These are phyloP conservation scores for Gadopsis marmoratus DNA, from an alignment of 2,797 vertebrate species.

Conservation along the genomic window DNA sequence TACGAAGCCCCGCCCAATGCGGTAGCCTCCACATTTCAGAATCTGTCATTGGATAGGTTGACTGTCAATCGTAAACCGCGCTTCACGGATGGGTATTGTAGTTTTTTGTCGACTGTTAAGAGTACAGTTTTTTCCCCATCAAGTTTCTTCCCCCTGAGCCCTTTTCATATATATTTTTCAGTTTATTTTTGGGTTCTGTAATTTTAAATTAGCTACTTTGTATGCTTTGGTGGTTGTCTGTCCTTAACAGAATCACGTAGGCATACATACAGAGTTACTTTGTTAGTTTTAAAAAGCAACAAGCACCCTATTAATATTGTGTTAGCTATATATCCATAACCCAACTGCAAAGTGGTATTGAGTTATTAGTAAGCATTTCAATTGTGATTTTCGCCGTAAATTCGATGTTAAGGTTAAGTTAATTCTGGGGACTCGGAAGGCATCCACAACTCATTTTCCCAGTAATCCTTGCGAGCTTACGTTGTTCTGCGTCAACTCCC, in stretches of 20 bases:
- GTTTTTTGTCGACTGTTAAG: slow-evolving; percentile 26
- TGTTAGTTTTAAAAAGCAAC: not conserved
- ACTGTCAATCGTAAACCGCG: slow-evolving; percentile 62
- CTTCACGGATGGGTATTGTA: slow-evolving; percentile 62
- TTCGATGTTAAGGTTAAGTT: not conserved
- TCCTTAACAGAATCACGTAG: not conserved
- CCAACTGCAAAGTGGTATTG: not conserved
- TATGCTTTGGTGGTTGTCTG: not conserved
- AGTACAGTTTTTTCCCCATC: too few species aligned
- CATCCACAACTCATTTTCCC: slow-evolving; percentile 79
- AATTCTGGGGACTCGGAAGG: not conserved
- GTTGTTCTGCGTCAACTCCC: slow-evolving; percentile 85
- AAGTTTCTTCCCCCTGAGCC: not conserved
- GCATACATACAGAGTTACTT: not conserved
- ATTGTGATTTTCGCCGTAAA: not conserved
- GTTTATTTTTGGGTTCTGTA: not conserved
- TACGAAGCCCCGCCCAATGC: slow-evolving; percentile 75
- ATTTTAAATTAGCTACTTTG: not conserved
- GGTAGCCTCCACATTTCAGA: slow-evolving; percentile 46
- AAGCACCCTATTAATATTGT: too few species aligned
- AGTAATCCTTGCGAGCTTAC: slow-evolving; percentile 69
- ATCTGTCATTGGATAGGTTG: slow-evolving; percentile 69
- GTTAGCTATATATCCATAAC: not conserved
- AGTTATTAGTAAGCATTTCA: not conserved
- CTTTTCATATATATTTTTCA: not conserved